Evolutionary conservation across 1,140 invertebrate genomes (phyloP).

Genomic region (Temnothorax curvispinosus): DNA sequence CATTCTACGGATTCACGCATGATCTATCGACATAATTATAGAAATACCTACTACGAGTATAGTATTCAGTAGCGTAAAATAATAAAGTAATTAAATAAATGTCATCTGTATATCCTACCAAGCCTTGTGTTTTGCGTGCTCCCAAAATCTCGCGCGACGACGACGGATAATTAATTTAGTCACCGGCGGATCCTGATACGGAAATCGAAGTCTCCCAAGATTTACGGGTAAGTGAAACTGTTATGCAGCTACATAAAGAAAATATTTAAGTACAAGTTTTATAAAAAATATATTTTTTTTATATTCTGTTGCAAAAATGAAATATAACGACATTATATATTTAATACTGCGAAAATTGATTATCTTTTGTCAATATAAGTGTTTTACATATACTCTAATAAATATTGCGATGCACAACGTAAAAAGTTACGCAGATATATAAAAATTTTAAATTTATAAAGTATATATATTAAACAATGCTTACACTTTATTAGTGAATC

Average conservation of each 20-base stretch:
- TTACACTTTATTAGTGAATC: no score
- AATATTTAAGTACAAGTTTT: not conserved
- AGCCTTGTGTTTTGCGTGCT: constrained; percentile 27
- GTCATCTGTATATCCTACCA: constrained; percentile 79
- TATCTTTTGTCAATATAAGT: no score
- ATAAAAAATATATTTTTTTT: not conserved
- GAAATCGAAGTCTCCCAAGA: not conserved
- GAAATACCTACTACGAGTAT: constrained; percentile 84
- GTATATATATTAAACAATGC: no score
- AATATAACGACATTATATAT: not conserved
- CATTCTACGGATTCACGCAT: constrained; percentile 84
- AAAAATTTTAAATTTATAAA: no score
- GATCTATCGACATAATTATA: constrained; percentile 86
- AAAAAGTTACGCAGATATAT: no score
- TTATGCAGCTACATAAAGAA: not conserved
- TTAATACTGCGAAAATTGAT: no score
- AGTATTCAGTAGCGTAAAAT: constrained; percentile 84
- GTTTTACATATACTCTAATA: no score
- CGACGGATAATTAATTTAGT: not conserved
- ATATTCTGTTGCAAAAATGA: not conserved
- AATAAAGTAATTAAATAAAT: constrained; percentile 85
- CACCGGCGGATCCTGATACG: not conserved
- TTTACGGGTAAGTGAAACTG: constrained; percentile 30
- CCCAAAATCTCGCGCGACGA: constrained; percentile 32
- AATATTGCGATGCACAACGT: no score